Evolutionary conservation across 1,140 invertebrate species (phyloP), one percentile per base, ranked within the genome.

Genomic region (Scylla paramamosain): DNA sequence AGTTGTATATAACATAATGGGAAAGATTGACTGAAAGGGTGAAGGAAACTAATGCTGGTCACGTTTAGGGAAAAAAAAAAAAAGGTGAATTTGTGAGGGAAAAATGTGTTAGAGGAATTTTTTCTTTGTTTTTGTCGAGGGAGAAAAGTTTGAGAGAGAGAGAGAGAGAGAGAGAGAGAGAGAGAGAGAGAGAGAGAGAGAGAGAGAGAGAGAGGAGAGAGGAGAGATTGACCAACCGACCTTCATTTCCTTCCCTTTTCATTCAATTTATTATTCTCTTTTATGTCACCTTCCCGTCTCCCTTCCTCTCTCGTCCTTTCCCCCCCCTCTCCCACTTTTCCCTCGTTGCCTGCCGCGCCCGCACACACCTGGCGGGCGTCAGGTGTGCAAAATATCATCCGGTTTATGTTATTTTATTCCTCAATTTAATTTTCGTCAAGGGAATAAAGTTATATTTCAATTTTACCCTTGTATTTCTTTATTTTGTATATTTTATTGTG

Each of bases 261-360:
- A 25, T 25, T 25, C 77, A 82, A 3, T 28, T 28, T 28, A 20
- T 87, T 45, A 16, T 4, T 20, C 16, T 87, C 6, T 12, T 14
- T 32, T 87, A 86, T 16, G 14, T 87, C 14, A 28, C 39, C 1
- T 32, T 0, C 87, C 86, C 46, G 7, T 20, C 31, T 25, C 16
- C 45, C 87, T 28, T 14, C 39, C 48, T 20, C 29, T n/a, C 98
- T 98, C 97, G 98, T 98, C 4, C 96, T 98, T 10, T 96, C 98
- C 0, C 98, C 98, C 97, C 97, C 98, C 25, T 95, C 98, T 0
- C 96, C 98, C 20, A 97, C 98, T 86, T 99, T 98, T 98, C 96
- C 97, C 0, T 99, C 98, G 96, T 97, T 98, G 0, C 97, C 98
- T n/a, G 98, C 98, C n/a, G 98, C 98, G 98, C 98, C 98, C 96